These are phyloP conservation scores for Pollenia amentaria DNA, from an alignment of 2,888 invertebrate species.

Conservation along the genomic window DNA sequence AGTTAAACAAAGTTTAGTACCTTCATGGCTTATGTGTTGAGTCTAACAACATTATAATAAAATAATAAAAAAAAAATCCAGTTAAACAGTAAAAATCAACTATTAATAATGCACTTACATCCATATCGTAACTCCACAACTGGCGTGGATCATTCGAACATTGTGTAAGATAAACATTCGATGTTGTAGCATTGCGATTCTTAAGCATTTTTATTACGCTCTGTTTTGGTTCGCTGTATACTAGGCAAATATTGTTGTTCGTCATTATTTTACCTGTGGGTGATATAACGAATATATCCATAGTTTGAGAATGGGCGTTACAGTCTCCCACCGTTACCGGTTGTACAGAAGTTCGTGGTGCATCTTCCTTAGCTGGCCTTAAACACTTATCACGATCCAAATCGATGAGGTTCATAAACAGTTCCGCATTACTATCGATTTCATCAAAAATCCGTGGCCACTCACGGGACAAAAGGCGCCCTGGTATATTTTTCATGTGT, in stretches of 20 bases:
- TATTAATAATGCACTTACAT: constrained; percentile 78
- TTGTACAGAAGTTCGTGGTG: constrained; percentile 77
- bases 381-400: constrained; percentile 82
- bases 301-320: constrained; percentile 79
- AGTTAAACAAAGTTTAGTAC: constrained; percentile 82
- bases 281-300: constrained; percentile 90
- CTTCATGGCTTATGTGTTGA: constrained; percentile 82
- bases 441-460: constrained; percentile 80
- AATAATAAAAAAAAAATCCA: constrained; percentile 55
- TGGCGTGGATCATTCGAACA: constrained; percentile 81
- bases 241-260: constrained; percentile 94
- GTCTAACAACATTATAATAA: no score
- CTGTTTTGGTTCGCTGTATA: constrained; percentile 86
- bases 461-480: constrained; percentile 78
- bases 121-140: constrained; percentile 83
- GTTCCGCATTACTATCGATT: constrained; percentile 78
- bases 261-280: constrained; percentile 90
- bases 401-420: constrained; percentile 79
- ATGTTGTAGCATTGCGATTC: constrained; percentile 79
- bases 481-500: constrained; percentile 81
- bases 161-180: constrained; percentile 81
- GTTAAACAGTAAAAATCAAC: not conserved
- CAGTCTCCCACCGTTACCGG: constrained; percentile 82
- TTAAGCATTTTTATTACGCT: constrained; percentile 78
- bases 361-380: constrained; percentile 78